Evolutionary conservation across 2,797 vertebrate species (phyloP).

Genomic region (Eptatretus atami): DNA sequence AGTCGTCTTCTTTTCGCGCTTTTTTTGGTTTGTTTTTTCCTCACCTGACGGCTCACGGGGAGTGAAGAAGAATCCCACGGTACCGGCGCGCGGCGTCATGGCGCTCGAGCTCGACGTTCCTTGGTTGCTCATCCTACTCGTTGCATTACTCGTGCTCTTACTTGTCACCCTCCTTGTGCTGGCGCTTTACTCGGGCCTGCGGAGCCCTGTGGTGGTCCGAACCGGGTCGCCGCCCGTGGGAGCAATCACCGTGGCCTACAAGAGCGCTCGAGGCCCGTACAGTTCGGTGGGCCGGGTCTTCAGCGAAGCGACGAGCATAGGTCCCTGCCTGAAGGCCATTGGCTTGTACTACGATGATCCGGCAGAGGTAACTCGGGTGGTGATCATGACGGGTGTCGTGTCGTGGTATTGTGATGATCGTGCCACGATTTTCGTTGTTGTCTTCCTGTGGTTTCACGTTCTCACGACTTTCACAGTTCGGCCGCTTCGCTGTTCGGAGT

Average conservation of each 20-base stretch:
- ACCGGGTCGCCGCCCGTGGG: conserved; percentile 38
- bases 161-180: conserved; percentile 23
- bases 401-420: too few species aligned
- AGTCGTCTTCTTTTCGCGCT: too few species aligned
- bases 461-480: too few species aligned
- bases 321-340: conserved; percentile 35
- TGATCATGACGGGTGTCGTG: too few species aligned
- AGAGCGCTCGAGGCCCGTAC: conserved; percentile 37
- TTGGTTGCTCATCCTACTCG: conserved; percentile 20
- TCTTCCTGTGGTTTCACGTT: too few species aligned
- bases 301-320: conserved; percentile 35
- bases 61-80: too few species aligned
- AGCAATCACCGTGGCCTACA: conserved; percentile 48
- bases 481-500: too few species aligned
- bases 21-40: too few species aligned
- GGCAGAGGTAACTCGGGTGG: conserved; percentile 19
- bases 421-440: too few species aligned
- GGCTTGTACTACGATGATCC: conserved; percentile 65
- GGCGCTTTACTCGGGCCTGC: conserved; percentile 33
- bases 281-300: conserved; percentile 28
- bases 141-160: conserved; percentile 19
- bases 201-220: conserved; percentile 26
- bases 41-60: too few species aligned
- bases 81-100: too few species aligned
- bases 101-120: too few species aligned